Conservation (phyloP, 2,113 vertebrate genomes). For the Oostethus manadensis region DNA sequence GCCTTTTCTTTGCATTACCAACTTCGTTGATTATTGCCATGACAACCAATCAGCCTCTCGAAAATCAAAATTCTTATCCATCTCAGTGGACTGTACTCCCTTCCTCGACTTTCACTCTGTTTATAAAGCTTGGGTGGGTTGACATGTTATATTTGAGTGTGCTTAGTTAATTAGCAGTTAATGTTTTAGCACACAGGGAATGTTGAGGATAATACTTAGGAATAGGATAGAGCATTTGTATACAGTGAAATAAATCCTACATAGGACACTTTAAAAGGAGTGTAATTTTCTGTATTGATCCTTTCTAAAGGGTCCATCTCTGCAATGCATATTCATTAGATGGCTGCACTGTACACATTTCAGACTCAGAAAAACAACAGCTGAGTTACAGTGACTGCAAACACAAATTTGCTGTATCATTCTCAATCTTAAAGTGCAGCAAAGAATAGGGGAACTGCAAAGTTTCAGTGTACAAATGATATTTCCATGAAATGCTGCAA, state of each 20-base stretch:
- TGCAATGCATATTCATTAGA: constrained; percentile 51
- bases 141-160: neutral
- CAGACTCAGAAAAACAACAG: constrained; percentile 30
- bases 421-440: constrained; percentile 10
- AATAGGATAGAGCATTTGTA: neutral
- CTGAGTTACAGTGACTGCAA: constrained; percentile 58
- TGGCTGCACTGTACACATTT: constrained; percentile 28
- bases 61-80: constrained; percentile 36
- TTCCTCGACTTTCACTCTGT: constrained; percentile 39
- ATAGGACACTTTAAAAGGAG: neutral
- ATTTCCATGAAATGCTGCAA: too few relatives aligned
- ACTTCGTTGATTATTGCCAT: constrained; percentile 60
- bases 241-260: neutral
- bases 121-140: constrained; percentile 29
- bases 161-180: neutral
- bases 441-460: neutral
- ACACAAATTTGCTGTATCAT: constrained; percentile 24
- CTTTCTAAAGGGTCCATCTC: constrained; percentile 36
- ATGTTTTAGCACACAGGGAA: neutral
- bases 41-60: constrained; percentile 78
- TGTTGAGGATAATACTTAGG: neutral
- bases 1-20: constrained; percentile 40
- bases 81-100: constrained; percentile 74
- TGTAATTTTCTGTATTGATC: constrained; percentile 24
- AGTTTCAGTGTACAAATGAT: neutral